Evolutionary conservation across 2,797 vertebrate genomes (phyloP).

Genomic region (Scolopax rusticola): DNA sequence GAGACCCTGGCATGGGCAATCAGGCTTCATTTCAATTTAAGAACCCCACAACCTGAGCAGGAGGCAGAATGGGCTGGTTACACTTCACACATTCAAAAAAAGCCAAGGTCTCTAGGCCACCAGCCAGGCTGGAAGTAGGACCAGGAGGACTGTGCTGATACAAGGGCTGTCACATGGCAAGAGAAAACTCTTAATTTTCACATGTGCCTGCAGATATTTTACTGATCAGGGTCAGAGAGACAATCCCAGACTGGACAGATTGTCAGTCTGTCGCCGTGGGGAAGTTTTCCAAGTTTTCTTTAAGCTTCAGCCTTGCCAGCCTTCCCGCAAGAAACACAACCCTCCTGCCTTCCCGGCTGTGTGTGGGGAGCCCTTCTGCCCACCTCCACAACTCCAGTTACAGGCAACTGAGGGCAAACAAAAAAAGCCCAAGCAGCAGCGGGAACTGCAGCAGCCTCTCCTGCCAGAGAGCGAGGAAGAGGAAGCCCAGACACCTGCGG

Average conservation of each 20-base stretch:
- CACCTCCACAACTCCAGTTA: not conserved
- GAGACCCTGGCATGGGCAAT: not conserved
- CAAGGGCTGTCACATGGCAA: not conserved
- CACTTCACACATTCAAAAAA: not conserved
- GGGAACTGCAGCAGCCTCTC: not conserved
- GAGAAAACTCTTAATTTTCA: not conserved
- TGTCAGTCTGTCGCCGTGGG: not conserved
- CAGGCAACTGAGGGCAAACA: not conserved
- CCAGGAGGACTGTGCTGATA: fast-evolving
- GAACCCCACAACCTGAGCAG: not conserved
- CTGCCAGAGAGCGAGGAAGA: not conserved
- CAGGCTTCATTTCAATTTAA: not conserved
- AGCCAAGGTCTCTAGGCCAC: not conserved
- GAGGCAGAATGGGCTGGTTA: not conserved
- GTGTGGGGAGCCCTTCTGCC: not conserved
- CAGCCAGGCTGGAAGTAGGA: not conserved
- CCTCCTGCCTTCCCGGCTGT: not conserved
- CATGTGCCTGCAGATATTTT: not conserved
- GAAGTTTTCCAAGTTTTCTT: not conserved
- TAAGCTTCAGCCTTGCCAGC: not conserved
- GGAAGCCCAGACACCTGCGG: not conserved
- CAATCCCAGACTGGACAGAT: not conserved
- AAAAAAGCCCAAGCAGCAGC: not conserved
- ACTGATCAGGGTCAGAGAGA: not conserved
- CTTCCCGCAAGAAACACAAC: not conserved